Base-by-base conservation (phyloP, 30 jellyfish, hydroid and myxozoan species). In the Aurelia aurita region DNA sequence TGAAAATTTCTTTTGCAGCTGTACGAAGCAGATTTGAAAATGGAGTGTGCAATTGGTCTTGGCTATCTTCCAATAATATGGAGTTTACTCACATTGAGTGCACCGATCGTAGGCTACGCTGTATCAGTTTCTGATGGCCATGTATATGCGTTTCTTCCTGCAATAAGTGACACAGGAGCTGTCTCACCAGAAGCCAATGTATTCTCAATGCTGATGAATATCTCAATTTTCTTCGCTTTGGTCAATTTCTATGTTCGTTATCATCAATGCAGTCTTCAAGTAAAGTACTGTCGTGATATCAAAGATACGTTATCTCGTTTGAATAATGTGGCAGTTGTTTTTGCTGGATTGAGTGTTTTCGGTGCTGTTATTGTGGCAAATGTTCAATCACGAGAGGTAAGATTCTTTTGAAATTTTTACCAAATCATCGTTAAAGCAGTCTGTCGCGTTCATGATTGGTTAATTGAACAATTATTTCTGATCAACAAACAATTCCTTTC, bases 281-380 rank as follows among this genome's bases (percentile, higher is more conserved):
- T 90, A 12, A 80, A 62, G 49, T 69, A 85, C 14, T 91, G 98
- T 72, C 77, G 90, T 16, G 94, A 91, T 19, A 73, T 68, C 71
- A 58, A 85, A 43, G 98, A 91, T 15, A 72, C 75, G 8, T 75
- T 91, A 13, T 63, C 26, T 32, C 87, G 90, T 21, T 60, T 77
- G 53, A 91, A 91, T 72, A 72, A 69, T n/a, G 35, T 80, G 22
- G 92, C 94, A 32, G 68, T 88, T 32, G 47, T 71, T 27, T 62
- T 86, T 28, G 93, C 98, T 4, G 82, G 68, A 12, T 32, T 67
- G 44, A 80, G 98, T 72, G 53, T 86, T 5, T 51, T 78, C 19
- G 98, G 98, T 20, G 98, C 94, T 29, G 79, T 91, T 14, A 66
- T 91, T 53, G 98, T 85, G 70, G 92, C 95, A 10, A 91, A 91